phyloP scores from a whole-genome alignment of 2,888 invertebrate species.

The Noctua pronuba region DNA sequence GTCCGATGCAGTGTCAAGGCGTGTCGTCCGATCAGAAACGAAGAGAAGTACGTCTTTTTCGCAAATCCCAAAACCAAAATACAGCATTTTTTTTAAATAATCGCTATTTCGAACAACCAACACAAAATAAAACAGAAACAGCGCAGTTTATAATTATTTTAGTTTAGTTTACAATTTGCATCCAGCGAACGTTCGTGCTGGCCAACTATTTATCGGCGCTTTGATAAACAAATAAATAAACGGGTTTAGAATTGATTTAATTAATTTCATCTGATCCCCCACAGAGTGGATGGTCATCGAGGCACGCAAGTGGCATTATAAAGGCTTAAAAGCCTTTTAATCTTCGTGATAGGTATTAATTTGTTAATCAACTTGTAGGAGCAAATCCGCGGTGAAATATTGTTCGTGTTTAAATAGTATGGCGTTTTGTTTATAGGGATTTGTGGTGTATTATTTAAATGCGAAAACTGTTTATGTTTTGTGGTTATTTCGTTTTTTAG shows the following conservation, averaged over 20 bases:
- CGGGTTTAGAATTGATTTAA: conserved; percentile 51
- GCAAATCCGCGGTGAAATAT: conserved; percentile 33
- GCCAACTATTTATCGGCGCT: conserved; percentile 31
- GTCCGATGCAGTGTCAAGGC: too few relatives aligned
- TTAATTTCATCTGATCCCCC: conserved; percentile 39
- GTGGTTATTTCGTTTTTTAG: not conserved
- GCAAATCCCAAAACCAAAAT: not conserved
- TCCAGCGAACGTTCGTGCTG: conserved; percentile 18
- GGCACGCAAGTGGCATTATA: conserved; percentile 57
- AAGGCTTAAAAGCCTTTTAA: conserved; percentile 50
- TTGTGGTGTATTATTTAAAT: not conserved
- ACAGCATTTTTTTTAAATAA: not conserved
- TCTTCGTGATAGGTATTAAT: conserved; percentile 51
- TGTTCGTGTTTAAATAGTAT: not conserved
- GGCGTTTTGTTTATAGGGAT: not conserved
- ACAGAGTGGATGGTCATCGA: conserved; percentile 42
- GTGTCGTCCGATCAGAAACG: not conserved
- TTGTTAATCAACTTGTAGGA: conserved; percentile 49
- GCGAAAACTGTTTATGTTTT: not conserved
- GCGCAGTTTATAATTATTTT: too few relatives aligned
- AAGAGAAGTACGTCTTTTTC: not conserved
- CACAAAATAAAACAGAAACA: conserved; percentile 13
- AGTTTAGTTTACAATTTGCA: not conserved
- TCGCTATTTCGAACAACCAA: not conserved
- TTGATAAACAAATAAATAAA: conserved; percentile 55